Percentiles rank a stretch among this genome's conserved stretches.
Evolutionary conservation across 2,888 invertebrate species (phyloP).

Genomic region (Cecidostiba fungosa): DNA sequence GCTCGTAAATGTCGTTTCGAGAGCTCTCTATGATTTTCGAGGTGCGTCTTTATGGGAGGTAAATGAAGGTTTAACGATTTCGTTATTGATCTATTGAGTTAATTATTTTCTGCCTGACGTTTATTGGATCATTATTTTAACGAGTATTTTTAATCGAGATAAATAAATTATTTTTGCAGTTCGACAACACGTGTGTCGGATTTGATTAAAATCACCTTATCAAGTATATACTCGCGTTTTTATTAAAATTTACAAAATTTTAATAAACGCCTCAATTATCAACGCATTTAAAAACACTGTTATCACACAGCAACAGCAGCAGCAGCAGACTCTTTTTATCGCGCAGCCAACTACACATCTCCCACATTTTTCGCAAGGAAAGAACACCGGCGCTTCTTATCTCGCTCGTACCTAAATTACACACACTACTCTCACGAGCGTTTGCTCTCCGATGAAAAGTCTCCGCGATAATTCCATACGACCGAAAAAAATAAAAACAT

Average conservation of each 20-base stretch:
- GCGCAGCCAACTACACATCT: neutral
- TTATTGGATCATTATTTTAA: neutral
- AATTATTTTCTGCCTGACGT: neutral
- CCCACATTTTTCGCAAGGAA: neutral
- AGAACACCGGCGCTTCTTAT: neutral
- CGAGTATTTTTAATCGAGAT: too few species aligned
- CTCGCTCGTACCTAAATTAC: neutral
- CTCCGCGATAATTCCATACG: neutral
- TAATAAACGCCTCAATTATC: neutral
- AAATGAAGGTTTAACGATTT: neutral
- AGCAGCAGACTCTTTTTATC: too few species aligned
- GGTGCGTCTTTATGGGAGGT: neutral
- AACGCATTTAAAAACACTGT: neutral
- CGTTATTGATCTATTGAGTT: neutral
- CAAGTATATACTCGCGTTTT: neutral
- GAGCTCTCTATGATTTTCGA: neutral
- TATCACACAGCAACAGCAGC: neutral
- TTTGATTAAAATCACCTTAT: too few species aligned
- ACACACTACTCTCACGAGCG: too few species aligned
- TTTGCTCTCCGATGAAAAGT: neutral
- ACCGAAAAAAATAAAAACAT: neutral
- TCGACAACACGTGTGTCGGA: too few species aligned
- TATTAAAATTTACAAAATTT: neutral
- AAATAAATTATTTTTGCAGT: too few species aligned
- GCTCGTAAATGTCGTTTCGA: constrained; percentile 23